phyloP scores from a whole-genome alignment of 2,113 vertebrate species.

The Xenotilapia leptura region DNA sequence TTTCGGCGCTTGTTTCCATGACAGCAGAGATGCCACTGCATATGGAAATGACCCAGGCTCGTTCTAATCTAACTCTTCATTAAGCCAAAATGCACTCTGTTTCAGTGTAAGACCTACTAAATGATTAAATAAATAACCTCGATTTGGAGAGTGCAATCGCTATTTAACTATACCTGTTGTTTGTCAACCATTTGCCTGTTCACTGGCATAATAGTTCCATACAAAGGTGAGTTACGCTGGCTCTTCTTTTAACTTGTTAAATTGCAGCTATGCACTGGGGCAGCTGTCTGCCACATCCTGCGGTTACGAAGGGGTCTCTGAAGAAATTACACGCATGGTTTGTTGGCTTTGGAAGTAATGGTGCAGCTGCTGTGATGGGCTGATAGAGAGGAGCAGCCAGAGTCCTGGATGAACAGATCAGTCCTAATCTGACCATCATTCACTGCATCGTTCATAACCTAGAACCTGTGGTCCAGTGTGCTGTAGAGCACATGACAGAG shows the following conservation, averaged over 20 bases:
- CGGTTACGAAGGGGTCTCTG: background rate
- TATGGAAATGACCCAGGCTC: background rate
- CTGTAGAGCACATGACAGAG: background rate
- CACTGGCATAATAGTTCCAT: background rate
- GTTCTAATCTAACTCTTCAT: background rate
- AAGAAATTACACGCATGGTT: background rate
- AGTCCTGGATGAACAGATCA: background rate
- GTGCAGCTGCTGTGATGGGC: background rate
- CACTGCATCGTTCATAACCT: background rate
- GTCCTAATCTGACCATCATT: background rate
- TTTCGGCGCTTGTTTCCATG: rapidly evolving
- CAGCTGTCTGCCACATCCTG: background rate
- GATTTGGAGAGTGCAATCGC: background rate
- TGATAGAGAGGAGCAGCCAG: background rate
- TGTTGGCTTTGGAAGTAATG: background rate
- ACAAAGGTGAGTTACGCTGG: background rate
- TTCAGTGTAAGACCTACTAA: background rate
- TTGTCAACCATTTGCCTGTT: background rate
- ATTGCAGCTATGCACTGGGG: background rate
- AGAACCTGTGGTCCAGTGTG: background rate
- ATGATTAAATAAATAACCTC: background rate
- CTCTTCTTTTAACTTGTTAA: background rate
- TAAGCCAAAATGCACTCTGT: background rate
- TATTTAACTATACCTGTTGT: background rate
- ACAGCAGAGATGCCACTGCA: background rate